Evolutionary conservation across 2,113 vertebrate species (phyloP).

Genomic region (Procavia capensis): DNA sequence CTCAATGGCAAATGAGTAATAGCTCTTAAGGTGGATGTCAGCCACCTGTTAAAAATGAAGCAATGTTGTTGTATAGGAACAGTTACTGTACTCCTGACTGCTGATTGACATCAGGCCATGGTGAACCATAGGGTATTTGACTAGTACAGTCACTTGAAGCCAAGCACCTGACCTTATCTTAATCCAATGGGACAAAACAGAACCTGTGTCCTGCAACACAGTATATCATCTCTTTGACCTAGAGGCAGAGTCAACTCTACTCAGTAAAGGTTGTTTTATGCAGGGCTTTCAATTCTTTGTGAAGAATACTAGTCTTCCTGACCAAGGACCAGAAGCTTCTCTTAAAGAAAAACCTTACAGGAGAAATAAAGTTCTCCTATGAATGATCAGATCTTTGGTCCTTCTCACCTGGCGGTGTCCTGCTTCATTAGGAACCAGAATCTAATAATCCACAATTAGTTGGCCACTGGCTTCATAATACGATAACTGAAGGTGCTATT

Average conservation of each 20-base stretch:
- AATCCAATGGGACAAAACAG: conserved; percentile 51
- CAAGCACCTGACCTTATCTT: conserved; percentile 56
- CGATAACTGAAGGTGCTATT: background rate
- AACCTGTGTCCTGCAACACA: conserved; percentile 19
- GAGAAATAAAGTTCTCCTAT: background rate
- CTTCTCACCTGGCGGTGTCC: background rate
- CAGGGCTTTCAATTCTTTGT: background rate
- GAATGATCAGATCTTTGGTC: background rate
- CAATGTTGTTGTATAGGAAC: background rate
- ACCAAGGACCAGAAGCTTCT: conserved; percentile 10
- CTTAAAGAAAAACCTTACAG: conserved; percentile 15
- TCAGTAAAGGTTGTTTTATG: conserved; percentile 50
- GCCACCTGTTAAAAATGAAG: conserved; percentile 30
- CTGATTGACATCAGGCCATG: background rate
- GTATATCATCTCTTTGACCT: conserved; percentile 56
- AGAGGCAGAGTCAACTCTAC: conserved; percentile 58
- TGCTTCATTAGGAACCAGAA: background rate
- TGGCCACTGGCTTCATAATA: background rate
- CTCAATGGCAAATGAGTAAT: no score
- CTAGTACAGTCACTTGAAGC: conserved; percentile 13
- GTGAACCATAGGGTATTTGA: background rate
- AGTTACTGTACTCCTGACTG: background rate
- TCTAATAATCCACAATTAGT: background rate
- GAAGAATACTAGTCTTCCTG: background rate
- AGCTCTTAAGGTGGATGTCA: background rate